A percentile compares a stretch with the other conserved stretches of the same genome.
Evolutionary conservation across 2,888 invertebrate species (phyloP).

Genomic region (Drosophila austrosaltans): DNA sequence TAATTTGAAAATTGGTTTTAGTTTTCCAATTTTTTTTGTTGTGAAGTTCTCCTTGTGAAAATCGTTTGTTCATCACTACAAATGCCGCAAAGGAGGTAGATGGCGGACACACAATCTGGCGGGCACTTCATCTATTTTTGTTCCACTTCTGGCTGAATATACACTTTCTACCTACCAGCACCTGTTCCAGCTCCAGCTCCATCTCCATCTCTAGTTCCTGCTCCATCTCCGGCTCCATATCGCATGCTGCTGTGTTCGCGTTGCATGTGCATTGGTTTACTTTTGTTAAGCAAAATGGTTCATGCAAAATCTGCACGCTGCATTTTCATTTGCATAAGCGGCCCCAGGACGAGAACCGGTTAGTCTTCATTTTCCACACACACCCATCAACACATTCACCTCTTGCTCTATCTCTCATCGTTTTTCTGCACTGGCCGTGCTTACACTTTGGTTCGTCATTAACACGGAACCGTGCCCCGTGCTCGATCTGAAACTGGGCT

Average conservation of each 20-base stretch:
- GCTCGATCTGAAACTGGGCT: not conserved
- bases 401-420: not conserved
- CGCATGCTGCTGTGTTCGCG: not conserved
- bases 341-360: conserved; percentile 35
- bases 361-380: not conserved
- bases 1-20: no score
- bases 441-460: conserved; percentile 13
- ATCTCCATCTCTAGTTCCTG: no score
- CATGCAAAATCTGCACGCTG: conserved; percentile 52
- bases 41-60: no score
- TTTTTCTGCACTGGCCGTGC: not conserved
- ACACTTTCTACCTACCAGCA: no score
- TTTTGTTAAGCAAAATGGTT: conserved; percentile 54
- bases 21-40: no score
- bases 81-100: no score
- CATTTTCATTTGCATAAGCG: conserved; percentile 60
- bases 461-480: not conserved
- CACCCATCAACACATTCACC: not conserved
- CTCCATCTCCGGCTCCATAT: no score
- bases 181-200: no score
- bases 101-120: no score
- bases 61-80: no score
- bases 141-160: no score
- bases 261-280: conserved; percentile 49
- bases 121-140: no score